These are phyloP conservation scores for Metacarcinus magister DNA, from an alignment of 2,888 invertebrate genomes.

Conservation along the genomic window DNA sequence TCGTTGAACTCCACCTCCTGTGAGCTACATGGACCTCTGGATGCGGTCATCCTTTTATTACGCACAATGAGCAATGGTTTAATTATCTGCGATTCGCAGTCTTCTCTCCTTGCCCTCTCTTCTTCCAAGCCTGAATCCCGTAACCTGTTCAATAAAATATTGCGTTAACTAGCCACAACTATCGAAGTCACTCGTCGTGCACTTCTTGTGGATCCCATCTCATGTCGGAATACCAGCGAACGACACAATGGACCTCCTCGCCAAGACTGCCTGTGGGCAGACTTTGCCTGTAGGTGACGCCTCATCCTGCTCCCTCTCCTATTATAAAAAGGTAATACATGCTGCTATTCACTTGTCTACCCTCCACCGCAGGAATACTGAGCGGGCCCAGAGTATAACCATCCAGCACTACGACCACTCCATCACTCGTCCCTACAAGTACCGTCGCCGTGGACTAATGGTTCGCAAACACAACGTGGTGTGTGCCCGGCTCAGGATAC, in stretches of 20 bases:
- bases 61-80: too few species aligned
- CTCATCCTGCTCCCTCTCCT: neutral
- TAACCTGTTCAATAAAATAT: neutral
- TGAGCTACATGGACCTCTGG: too few species aligned
- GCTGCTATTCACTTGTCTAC: slow-evolving; percentile 31
- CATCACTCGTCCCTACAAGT: neutral
- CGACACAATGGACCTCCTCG: neutral
- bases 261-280: slow-evolving; percentile 38
- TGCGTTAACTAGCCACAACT: neutral
- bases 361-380: slow-evolving; percentile 52
- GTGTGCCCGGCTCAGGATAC: neutral
- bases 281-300: slow-evolving; percentile 11
- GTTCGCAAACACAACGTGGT: neutral
- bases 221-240: slow-evolving; percentile 5
- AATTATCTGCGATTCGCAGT: too few species aligned
- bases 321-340: neutral
- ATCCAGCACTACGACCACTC: slow-evolving; percentile 56
- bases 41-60: too few species aligned
- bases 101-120: neutral
- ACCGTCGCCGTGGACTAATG: neutral
- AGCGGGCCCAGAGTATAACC: slow-evolving; percentile 39
- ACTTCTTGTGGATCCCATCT: slow-evolving; percentile 16
- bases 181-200: slow-evolving; percentile 9
- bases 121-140: slow-evolving; percentile 32
- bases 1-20: too few species aligned